Evolutionary conservation across 2,888 invertebrate genomes (phyloP).

Genomic region (Serrognathus titanus): DNA sequence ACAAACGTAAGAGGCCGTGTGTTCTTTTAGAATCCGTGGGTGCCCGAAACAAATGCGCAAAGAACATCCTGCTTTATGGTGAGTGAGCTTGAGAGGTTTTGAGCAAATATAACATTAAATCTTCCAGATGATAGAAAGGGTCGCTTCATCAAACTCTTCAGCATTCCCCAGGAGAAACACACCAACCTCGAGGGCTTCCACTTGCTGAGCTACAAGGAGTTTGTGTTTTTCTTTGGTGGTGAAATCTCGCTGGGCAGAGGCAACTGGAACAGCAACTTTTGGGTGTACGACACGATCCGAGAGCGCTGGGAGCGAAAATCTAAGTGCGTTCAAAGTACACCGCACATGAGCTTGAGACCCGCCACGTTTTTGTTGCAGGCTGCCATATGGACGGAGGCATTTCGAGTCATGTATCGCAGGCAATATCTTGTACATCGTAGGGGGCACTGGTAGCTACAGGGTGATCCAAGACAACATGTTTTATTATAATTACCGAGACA

Average conservation of each 20-base stretch:
- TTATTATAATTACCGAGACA: slow-evolving; percentile 38
- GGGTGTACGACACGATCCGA: slow-evolving; percentile 39
- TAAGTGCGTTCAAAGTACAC: background rate
- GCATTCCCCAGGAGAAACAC: slow-evolving; percentile 25
- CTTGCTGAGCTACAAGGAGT: slow-evolving; percentile 39
- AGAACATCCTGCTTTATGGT: slow-evolving; percentile 27
- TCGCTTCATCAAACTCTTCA: slow-evolving; percentile 20
- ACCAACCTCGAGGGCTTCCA: slow-evolving; percentile 20
- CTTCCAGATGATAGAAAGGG: slow-evolving; percentile 16
- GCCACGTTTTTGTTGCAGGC: slow-evolving; percentile 24
- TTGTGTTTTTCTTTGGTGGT: slow-evolving; percentile 43
- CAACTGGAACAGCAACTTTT: slow-evolving; percentile 42
- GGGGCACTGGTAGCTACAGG: slow-evolving; percentile 40
- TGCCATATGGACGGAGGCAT: slow-evolving; percentile 41
- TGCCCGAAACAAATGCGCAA: slow-evolving; percentile 7
- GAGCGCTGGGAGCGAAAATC: slow-evolving; percentile 39
- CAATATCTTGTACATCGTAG: slow-evolving; percentile 40
- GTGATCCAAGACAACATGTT: slow-evolving; percentile 41
- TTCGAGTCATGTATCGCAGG: slow-evolving; percentile 41
- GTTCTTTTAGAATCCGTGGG: slow-evolving; percentile 13
- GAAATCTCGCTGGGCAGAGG: slow-evolving; percentile 40
- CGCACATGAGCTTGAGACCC: background rate
- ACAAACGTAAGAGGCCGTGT: slow-evolving; percentile 27
- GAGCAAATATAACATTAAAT: background rate
- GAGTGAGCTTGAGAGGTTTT: slow-evolving; percentile 4